Base-by-base conservation (phyloP, 2,113 vertebrate species). In the Colistium nudipinnis region DNA sequence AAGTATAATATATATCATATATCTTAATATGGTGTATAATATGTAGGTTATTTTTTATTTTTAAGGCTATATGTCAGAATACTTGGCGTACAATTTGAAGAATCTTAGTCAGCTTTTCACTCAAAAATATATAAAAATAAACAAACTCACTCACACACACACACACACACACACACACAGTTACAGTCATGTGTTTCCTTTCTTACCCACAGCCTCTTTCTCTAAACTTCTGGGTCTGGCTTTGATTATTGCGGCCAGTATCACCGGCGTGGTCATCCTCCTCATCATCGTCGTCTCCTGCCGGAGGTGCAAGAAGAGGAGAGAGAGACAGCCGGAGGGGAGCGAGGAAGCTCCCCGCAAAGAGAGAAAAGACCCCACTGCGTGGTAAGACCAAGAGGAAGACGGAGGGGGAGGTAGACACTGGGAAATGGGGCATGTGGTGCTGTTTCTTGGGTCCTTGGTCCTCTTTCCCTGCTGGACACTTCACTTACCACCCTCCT, bases 171-270 rank as follows among this genome's bases (percentile, higher is more conserved):
- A n/a, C n/a, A n/a, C n/a, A n/a, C n/a, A n/a, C n/a, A n/a, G n/a
- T n/a, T n/a, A n/a, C n/a, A n/a, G n/a, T 0, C 0, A 2, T 7
- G 13, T 77, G 22, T 55, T 24, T 45, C 10, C 17, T 19, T 0
- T 39, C 0, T 7, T 17, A 8, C 17, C 55, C 48, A 0, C 90
- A 99, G 97, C 93, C 24, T 93, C 51, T 0, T 94, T 97, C 89
- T 97, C 95, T 0, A 96, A 98, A 76, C 94, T 98, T 31, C 87
- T 95, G 19, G 88, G 95, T 59, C 89, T 99, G 83, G 91, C 83
- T 0, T 59, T 95, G 66, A 90, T 92, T 71, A 93, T 98, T 0
- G 96, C 94, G 1, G 93, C 92, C 0, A 94, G 93, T 1, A 95
- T 95, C 1, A 73, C 78, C 0, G 69, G 92, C 28, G 93, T 96